Percentiles rank a stretch among this genome's conserved stretches.
phyloP scores from a whole-genome alignment of 2,113 vertebrate species.

The Nicator chloris region DNA sequence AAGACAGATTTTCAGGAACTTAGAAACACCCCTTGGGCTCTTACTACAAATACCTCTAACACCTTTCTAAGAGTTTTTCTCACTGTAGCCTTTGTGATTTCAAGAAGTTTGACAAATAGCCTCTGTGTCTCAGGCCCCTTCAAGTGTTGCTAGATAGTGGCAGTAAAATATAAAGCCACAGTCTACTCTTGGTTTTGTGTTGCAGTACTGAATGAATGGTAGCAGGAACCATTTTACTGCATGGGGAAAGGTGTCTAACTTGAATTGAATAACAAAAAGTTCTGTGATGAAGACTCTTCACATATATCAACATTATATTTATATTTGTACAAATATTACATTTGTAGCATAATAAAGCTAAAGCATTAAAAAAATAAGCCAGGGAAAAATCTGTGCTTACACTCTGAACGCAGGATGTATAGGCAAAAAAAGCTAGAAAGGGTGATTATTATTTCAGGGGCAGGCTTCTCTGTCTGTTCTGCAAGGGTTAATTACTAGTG shows the following conservation, averaged over 20 bases:
- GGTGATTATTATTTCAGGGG: background rate
- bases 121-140: background rate
- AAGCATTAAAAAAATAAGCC: background rate
- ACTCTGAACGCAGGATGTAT: background rate
- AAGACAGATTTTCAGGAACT: background rate
- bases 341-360: background rate
- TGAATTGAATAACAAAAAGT: background rate
- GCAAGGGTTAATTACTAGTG: background rate
- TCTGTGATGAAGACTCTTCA: background rate
- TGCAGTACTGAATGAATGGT: background rate
- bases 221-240: background rate
- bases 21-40: background rate
- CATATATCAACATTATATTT: background rate
- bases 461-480: background rate
- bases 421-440: background rate
- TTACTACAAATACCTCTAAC: background rate
- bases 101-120: background rate
- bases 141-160: background rate
- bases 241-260: background rate
- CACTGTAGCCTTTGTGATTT: background rate
- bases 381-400: background rate
- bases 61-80: background rate
- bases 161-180: background rate
- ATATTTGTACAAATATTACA: background rate
- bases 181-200: background rate